Conservation (phyloP, 2,113 vertebrate genomes). For the Podilymbus podiceps region DNA sequence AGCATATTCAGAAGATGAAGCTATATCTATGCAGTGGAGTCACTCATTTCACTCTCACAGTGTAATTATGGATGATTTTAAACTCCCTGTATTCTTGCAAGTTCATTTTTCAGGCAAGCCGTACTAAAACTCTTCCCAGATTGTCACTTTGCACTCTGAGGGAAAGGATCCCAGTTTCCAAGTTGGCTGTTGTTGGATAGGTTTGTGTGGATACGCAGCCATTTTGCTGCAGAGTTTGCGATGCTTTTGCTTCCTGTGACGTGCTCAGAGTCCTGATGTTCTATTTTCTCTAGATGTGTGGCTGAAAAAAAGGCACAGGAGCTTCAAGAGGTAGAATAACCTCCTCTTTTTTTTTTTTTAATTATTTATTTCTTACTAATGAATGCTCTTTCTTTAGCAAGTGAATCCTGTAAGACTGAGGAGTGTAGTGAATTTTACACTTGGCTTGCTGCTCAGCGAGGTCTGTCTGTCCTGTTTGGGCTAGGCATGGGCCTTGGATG, state of each 20-base stretch:
- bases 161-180: neutral
- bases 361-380: neutral
- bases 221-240: neutral
- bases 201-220: neutral
- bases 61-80: constrained; percentile 43
- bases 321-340: constrained; percentile 29
- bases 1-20: constrained; percentile 41
- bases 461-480: neutral
- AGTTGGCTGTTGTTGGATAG: neutral
- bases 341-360: neutral
- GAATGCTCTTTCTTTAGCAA: constrained; percentile 24
- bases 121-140: neutral
- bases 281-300: neutral
- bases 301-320: neutral
- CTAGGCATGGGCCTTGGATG: neutral
- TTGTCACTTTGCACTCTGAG: constrained; percentile 21
- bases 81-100: constrained; percentile 33
- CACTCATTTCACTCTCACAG: constrained; percentile 28
- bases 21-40: constrained; percentile 36
- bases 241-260: neutral
- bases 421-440: neutral
- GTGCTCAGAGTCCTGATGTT: neutral
- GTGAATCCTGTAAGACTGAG: constrained; percentile 1
- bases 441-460: neutral
- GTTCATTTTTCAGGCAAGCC: constrained; percentile 44